Conservation (phyloP, 2,113 vertebrate genomes). For the Siphamia tubifer region DNA sequence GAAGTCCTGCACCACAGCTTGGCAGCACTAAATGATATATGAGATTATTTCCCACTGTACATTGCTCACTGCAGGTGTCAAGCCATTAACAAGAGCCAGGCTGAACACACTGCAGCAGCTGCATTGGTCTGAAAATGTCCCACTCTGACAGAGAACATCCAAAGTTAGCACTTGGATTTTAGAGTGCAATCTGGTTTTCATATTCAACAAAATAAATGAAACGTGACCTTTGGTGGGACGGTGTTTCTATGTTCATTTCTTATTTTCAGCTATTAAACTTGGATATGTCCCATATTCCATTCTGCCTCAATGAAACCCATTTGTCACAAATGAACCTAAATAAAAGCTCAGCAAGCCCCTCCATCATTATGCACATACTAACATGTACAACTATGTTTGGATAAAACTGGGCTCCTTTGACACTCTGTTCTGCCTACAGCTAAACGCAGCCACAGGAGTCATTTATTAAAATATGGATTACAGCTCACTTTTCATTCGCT, state of each 20-base stretch:
- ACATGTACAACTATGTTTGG: neutral
- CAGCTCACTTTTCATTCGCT: neutral
- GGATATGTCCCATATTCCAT: neutral
- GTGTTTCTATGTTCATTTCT: too few species aligned
- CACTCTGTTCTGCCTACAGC: neutral
- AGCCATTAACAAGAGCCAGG: constrained; percentile 12
- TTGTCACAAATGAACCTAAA: neutral
- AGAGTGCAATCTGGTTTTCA: neutral
- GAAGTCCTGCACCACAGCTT: neutral
- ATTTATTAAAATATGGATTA: neutral
- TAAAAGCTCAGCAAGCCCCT: neutral
- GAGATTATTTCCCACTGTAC: constrained; percentile 35
- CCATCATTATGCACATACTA: neutral
- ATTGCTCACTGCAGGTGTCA: constrained; percentile 13
- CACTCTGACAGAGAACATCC: neutral
- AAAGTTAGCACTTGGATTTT: too few species aligned
- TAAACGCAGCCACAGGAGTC: neutral
- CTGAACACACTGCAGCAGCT: neutral
- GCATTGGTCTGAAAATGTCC: neutral
- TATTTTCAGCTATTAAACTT: neutral
- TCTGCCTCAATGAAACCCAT: neutral
- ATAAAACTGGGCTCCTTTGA: neutral
- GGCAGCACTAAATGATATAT: constrained; percentile 19
- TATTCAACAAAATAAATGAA: neutral
- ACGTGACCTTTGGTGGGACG: too few species aligned